A percentile compares a stretch with the other conserved stretches of the same genome.
These are phyloP conservation scores for Mythimna loreyi DNA, from an alignment of 2,888 invertebrate genomes.

Conservation along the genomic window DNA sequence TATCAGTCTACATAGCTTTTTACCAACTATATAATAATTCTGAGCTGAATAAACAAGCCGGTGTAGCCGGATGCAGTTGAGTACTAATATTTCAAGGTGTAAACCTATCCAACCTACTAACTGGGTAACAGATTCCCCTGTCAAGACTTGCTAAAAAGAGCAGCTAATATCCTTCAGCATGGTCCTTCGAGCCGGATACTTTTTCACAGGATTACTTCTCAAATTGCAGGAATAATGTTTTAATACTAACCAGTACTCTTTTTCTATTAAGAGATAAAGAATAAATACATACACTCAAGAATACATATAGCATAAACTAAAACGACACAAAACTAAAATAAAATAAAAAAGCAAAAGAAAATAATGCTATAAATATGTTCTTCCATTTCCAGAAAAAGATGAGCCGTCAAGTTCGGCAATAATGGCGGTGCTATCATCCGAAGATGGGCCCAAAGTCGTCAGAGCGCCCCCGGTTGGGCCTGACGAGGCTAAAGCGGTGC, in stretches of 20 bases:
- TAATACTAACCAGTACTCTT: not conserved
- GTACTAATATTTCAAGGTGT: too few relatives aligned
- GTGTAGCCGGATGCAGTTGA: too few relatives aligned
- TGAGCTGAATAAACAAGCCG: too few relatives aligned
- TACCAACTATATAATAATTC: too few relatives aligned
- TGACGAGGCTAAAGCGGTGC: constrained; percentile 84
- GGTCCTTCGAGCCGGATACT: constrained; percentile 1
- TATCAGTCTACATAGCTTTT: too few relatives aligned
- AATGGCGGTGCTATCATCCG: constrained; percentile 88
- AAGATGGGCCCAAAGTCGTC: constrained; percentile 84
- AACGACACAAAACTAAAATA: not conserved
- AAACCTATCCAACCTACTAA: too few relatives aligned
- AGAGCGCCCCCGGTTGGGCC: constrained; percentile 84
- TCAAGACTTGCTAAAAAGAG: too few relatives aligned
- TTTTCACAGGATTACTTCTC: not conserved
- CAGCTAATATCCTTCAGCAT: not conserved
- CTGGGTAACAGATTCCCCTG: too few relatives aligned
- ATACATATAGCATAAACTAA: not conserved
- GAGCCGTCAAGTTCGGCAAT: constrained; percentile 87
- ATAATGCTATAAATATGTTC: not conserved
- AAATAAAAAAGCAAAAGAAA: too few relatives aligned
- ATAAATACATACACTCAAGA: too few relatives aligned
- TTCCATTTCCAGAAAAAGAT: constrained; percentile 77
- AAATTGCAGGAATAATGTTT: not conserved
- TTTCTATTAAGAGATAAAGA: too few relatives aligned